phyloP scores from a whole-genome alignment of 2,888 invertebrate genomes.

The Hirtodrosophila histrioides region DNA sequence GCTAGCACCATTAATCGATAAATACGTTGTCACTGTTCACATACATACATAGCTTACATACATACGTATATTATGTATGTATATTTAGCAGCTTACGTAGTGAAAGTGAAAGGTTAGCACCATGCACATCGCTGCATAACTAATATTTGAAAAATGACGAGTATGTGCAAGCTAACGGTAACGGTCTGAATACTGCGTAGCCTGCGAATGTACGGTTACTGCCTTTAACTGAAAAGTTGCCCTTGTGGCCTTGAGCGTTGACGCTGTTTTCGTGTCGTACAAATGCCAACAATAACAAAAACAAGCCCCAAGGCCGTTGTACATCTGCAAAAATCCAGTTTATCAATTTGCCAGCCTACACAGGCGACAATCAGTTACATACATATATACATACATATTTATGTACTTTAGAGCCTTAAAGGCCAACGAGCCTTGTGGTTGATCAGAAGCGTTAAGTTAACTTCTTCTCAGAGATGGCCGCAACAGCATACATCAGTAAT shows the following conservation, averaged over 20 bases:
- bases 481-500: too few species aligned
- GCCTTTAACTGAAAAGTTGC: constrained; percentile 13
- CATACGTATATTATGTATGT: too few species aligned
- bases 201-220: constrained; percentile 15
- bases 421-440: constrained; percentile 10
- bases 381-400: not conserved
- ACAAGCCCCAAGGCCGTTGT: constrained; percentile 48
- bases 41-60: too few species aligned
- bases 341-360: constrained; percentile 33
- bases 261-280: constrained; percentile 4
- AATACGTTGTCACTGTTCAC: constrained; percentile 41
- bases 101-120: constrained; percentile 67
- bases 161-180: constrained; percentile 6
- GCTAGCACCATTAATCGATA: constrained; percentile 36
- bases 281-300: constrained; percentile 16
- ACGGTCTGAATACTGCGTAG: constrained; percentile 7
- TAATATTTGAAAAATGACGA: constrained; percentile 41
- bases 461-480: too few species aligned
- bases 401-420: constrained; percentile 15
- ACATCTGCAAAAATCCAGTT: constrained; percentile 65
- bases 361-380: constrained; percentile 35
- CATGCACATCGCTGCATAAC: constrained; percentile 12
- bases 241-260: constrained; percentile 47
- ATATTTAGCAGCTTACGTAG: constrained; percentile 26
- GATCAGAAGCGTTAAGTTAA: too few species aligned